Conservation (phyloP, 2,888 invertebrate genomes). For the Aricia artaxerxes region DNA sequence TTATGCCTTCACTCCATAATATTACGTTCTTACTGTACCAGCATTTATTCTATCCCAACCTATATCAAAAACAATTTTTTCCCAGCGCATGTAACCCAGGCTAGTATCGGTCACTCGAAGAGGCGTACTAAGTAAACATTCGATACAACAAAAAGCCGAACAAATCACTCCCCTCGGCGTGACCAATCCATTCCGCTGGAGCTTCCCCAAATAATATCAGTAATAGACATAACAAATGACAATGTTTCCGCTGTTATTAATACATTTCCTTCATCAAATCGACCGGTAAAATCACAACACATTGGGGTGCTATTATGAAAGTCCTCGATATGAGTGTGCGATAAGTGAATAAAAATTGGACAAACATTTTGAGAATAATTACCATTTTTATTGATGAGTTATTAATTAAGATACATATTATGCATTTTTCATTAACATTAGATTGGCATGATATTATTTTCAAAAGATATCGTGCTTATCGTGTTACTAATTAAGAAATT, state of each 20-base stretch:
- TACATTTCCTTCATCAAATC: slow-evolving; percentile 55
- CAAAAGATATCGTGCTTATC: background rate
- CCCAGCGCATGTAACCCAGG: background rate
- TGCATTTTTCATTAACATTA: background rate
- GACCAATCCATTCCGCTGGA: slow-evolving; percentile 40
- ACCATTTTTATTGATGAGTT: background rate
- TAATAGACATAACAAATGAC: slow-evolving; percentile 50
- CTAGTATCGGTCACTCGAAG: background rate
- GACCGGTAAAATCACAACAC: slow-evolving; percentile 64
- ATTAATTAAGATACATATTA: background rate
- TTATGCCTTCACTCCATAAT: too few relatives aligned
- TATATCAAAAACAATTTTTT: background rate
- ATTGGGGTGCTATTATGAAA: slow-evolving; percentile 50
- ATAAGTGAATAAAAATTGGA: background rate
- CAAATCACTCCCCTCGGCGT: slow-evolving; percentile 37
- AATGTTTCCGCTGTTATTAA: slow-evolving; percentile 63
- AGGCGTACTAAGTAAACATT: background rate
- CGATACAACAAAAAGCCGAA: slow-evolving; percentile 36
- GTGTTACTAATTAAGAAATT: background rate
- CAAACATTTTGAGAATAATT: background rate
- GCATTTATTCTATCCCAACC: too few relatives aligned
- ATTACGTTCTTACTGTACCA: too few relatives aligned
- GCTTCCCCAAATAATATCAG: slow-evolving; percentile 44
- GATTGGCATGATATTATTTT: background rate
- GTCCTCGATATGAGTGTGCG: slow-evolving; percentile 9